Conservation (phyloP, 2,797 vertebrate genomes). For the Anisognathus igniventris region DNA sequence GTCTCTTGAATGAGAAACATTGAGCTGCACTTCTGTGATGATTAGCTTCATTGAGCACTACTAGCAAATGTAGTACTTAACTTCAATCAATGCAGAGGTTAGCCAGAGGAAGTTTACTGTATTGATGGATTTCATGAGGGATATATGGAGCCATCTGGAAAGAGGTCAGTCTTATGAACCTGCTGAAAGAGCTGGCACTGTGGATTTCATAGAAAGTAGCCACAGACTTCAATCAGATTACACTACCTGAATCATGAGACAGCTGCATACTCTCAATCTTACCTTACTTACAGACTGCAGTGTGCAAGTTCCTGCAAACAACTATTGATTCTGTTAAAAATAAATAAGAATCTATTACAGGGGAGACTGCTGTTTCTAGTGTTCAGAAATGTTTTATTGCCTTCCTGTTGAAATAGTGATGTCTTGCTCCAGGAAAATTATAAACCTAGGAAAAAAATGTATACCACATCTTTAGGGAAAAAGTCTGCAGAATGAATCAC, state of each 20-base stretch:
- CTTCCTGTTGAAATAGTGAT: conserved; percentile 63
- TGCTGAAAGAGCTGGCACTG: conserved; percentile 27
- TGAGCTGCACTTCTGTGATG: conserved; percentile 61
- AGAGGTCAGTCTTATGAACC: conserved; percentile 7
- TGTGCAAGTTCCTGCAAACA: conserved; percentile 72
- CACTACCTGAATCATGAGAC: conserved; percentile 8
- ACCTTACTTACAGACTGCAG: conserved; percentile 65
- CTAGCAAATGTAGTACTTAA: conserved; percentile 67
- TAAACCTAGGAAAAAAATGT: conserved; percentile 14
- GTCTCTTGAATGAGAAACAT: conserved; percentile 53
- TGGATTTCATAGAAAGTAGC: conserved; percentile 31
- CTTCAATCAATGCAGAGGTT: conserved; percentile 66
- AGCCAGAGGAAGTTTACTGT: conserved; percentile 49
- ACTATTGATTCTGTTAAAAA: conserved; percentile 78
- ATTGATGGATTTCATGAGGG: conserved; percentile 59
- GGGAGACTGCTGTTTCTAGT: conserved; percentile 52
- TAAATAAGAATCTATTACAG: conserved; percentile 71
- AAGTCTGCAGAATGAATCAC: neutral
- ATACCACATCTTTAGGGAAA: neutral
- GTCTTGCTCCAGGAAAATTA: conserved; percentile 58
- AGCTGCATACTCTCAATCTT: conserved; percentile 46
- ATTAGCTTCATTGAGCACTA: conserved; percentile 73
- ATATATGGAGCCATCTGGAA: conserved; percentile 33
- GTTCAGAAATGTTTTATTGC: conserved; percentile 63
- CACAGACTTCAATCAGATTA: conserved; percentile 50